phyloP scores from a whole-genome alignment of 2,797 vertebrate genomes.

The Pangasius djambal region DNA sequence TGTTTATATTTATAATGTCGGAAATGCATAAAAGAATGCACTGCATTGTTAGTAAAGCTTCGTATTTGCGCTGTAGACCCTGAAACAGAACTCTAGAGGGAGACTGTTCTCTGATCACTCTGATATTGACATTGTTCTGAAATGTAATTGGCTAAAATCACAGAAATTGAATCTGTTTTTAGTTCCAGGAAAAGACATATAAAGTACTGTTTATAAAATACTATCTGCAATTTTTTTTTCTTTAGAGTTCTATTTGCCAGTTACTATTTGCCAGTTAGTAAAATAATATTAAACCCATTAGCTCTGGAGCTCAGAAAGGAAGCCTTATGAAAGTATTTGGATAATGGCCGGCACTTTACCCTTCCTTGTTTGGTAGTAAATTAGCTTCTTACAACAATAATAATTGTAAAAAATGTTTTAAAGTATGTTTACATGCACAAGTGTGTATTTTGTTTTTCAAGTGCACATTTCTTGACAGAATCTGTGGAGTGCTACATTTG shows the following conservation, averaged over 20 bases:
- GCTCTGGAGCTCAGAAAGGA: not conserved
- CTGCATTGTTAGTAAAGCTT: not conserved
- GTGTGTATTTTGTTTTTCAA: not conserved
- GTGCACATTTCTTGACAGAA: not conserved
- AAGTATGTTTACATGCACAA: not conserved
- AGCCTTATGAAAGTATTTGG: not conserved
- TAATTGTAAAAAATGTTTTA: not conserved
- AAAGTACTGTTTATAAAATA: too few species aligned
- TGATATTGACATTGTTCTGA: not conserved
- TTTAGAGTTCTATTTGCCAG: not conserved
- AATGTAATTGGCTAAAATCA: slow-evolving; percentile 10
- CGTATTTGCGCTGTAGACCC: not conserved
- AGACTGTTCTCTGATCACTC: slow-evolving; percentile 54
- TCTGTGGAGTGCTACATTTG: slow-evolving; percentile 7
- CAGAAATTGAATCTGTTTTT: not conserved
- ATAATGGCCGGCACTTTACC: not conserved
- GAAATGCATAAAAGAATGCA: not conserved
- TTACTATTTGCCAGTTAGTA: too few species aligned
- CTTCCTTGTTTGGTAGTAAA: not conserved
- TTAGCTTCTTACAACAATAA: not conserved
- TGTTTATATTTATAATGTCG: not conserved
- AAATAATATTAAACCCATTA: not conserved
- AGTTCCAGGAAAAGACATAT: not conserved
- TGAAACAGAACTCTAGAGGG: slow-evolving; percentile 61
- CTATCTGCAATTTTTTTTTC: not conserved